Evolutionary conservation across 2,113 vertebrate genomes (phyloP).

Genomic region (Protobothrops mucrosquamatus): DNA sequence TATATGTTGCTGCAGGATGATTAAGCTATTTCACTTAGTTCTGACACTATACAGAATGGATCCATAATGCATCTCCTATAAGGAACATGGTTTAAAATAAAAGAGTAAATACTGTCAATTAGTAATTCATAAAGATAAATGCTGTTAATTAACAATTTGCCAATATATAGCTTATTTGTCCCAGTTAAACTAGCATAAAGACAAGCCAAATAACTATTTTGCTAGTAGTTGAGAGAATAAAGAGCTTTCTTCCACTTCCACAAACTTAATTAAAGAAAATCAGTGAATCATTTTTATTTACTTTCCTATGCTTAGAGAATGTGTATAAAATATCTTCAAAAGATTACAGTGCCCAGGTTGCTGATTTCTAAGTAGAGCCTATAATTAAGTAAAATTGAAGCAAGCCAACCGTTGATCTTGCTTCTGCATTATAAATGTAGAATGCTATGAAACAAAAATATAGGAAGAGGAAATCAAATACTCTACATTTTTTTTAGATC

Average conservation of each 20-base stretch:
- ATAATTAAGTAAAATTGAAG: not conserved
- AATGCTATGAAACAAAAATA: not conserved
- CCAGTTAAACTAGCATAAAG: not conserved
- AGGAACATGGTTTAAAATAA: not conserved
- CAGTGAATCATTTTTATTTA: not conserved
- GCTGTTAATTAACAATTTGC: not conserved
- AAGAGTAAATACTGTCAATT: not conserved
- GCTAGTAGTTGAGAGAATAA: not conserved
- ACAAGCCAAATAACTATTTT: not conserved
- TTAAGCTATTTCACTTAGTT: not conserved
- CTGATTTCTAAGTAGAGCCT: not conserved
- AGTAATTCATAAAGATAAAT: not conserved
- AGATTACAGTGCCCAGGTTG: fast-evolving
- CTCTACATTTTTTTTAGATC: not conserved
- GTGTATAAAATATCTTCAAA: not conserved
- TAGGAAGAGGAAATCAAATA: slow-evolving; percentile 1
- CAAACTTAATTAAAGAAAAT: not conserved
- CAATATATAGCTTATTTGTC: not conserved
- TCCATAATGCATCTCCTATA: not conserved
- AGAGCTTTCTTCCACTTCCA: not conserved
- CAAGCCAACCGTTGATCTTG: not conserved
- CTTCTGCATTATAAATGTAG: slow-evolving; percentile 3
- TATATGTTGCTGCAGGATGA: not conserved
- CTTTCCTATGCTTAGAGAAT: not conserved
- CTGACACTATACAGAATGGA: not conserved